Conservation (phyloP, 2,888 invertebrate species). For the Sminthurinus aureus region DNA sequence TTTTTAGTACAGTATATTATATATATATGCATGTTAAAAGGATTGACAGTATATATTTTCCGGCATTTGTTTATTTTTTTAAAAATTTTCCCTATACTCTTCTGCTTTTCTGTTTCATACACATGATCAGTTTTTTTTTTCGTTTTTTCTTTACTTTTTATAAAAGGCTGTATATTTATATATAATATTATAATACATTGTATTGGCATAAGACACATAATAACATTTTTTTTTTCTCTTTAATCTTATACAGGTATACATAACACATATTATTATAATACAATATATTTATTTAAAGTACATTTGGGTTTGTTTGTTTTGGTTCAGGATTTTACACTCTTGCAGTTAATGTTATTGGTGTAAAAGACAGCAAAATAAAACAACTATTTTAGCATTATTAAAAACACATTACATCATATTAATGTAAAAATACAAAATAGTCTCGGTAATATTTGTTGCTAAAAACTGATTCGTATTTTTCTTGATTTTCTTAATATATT, state of each 20-base stretch:
- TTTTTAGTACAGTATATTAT: background rate
- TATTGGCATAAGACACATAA: no score
- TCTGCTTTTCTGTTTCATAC: background rate
- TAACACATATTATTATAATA: background rate
- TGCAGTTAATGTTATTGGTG: background rate
- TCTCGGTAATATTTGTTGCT: constrained; percentile 20
- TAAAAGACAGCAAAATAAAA: constrained; percentile 4
- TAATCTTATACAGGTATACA: background rate
- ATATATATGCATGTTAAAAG: background rate
- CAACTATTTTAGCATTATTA: background rate
- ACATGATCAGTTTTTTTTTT: background rate
- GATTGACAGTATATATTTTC: background rate
- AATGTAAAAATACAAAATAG: constrained; percentile 4
- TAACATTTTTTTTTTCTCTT: no score
- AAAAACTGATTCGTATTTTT: background rate
- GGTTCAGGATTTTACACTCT: constrained; percentile 23
- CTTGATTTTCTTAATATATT: constrained; percentile 10
- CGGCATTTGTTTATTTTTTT: background rate
- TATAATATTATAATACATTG: background rate
- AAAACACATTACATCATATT: no score
- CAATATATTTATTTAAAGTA: constrained; percentile 16
- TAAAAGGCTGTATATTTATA: constrained; percentile 2
- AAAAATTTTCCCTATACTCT: background rate
- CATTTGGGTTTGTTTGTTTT: constrained; percentile 38
- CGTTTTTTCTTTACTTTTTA: background rate